Evolutionary conservation across 2,888 invertebrate genomes (phyloP).

Genomic region (Apantesis nais): DNA sequence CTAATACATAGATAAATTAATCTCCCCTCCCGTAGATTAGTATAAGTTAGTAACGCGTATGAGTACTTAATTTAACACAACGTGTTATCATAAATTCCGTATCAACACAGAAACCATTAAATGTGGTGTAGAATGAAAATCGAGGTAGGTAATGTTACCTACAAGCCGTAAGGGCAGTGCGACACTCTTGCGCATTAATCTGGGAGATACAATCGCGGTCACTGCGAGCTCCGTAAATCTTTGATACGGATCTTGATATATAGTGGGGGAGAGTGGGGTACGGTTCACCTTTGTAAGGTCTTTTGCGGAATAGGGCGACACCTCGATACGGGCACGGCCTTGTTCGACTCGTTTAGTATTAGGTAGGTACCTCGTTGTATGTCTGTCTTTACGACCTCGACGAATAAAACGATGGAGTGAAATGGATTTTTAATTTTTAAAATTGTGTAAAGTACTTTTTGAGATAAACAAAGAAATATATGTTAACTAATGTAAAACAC

Average conservation of each 20-base stretch:
- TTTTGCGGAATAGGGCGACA: constrained; percentile 52
- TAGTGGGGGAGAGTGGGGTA: constrained; percentile 47
- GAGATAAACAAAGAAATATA: constrained; percentile 21
- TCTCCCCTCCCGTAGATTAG: constrained; percentile 23
- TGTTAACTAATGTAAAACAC: constrained; percentile 20
- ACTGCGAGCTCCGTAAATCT: constrained; percentile 73
- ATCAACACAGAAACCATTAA: constrained; percentile 49
- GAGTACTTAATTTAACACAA: constrained; percentile 32
- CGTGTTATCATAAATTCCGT: constrained; percentile 47
- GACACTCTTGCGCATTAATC: constrained; percentile 76
- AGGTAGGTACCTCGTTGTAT: constrained; percentile 33
- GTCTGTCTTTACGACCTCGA: constrained; percentile 40
- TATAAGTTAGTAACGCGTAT: constrained; percentile 24
- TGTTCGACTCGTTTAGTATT: constrained; percentile 52
- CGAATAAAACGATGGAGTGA: constrained; percentile 22
- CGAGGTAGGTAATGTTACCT: constrained; percentile 65
- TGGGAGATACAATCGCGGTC: constrained; percentile 76
- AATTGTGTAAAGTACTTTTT: constrained; percentile 11
- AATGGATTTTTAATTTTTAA: constrained; percentile 23
- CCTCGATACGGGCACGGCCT: constrained; percentile 53
- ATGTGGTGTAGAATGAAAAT: constrained; percentile 57
- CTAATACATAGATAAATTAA: constrained; percentile 20
- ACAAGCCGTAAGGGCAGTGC: constrained; percentile 61
- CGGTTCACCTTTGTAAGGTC: constrained; percentile 55
- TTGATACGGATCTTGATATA: constrained; percentile 80